These are phyloP conservation scores for Chlorops oryzae DNA, from an alignment of 1,140 invertebrate genomes.

Conservation along the genomic window DNA sequence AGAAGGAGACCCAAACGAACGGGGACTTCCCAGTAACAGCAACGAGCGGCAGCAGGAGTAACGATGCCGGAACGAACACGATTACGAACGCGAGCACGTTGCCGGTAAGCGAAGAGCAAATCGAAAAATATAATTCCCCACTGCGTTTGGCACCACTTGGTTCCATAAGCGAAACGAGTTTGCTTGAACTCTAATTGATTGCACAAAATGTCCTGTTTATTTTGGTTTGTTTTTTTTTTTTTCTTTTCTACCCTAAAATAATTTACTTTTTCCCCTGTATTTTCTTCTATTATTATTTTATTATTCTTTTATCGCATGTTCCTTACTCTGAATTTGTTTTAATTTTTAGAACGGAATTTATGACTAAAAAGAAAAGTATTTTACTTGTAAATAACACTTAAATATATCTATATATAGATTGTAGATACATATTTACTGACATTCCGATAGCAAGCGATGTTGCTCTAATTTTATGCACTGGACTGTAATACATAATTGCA, in stretches of 20 bases:
- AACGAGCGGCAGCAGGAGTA: constrained; percentile 6
- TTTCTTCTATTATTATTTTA: neutral
- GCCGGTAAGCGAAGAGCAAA: constrained; percentile 33
- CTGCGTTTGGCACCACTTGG: neutral
- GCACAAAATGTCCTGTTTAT: neutral
- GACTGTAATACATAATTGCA: no score
- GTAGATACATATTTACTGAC: no score
- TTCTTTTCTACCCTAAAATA: neutral
- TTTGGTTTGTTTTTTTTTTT: neutral
- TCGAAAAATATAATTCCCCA: no score
- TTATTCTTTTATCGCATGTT: constrained; percentile 1
- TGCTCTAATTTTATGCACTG: no score
- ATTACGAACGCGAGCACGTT: constrained; percentile 7
- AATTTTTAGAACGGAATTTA: no score
- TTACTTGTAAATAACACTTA: no score
- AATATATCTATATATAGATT: no score
- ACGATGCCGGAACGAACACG: neutral
- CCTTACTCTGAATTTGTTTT: neutral
- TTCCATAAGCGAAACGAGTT: constrained; percentile 4
- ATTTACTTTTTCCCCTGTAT: neutral
- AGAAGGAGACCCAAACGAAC: neutral
- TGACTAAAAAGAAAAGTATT: no score
- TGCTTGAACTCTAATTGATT: constrained; percentile 3
- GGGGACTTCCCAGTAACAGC: neutral
- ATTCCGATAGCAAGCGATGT: no score